Conservation (phyloP, 2,888 invertebrate genomes). For the Myopa tessellatipennis region DNA sequence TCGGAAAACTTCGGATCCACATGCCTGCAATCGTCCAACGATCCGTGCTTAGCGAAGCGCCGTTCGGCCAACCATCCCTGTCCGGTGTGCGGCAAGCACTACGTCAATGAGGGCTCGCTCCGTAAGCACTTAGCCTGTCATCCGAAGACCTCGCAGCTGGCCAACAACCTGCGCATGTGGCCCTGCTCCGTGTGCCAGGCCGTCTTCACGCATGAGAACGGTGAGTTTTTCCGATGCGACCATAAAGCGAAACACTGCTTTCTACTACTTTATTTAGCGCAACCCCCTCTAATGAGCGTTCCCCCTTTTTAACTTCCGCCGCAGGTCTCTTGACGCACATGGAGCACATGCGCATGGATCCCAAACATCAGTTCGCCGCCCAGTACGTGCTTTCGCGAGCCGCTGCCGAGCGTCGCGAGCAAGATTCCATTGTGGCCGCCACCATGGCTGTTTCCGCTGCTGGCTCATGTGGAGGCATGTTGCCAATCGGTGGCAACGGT, state of each 20-base stretch:
- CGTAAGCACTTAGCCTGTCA: slow-evolving; percentile 94
- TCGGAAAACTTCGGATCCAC: slow-evolving; percentile 49
- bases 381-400: slow-evolving; percentile 92
- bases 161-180: slow-evolving; percentile 93
- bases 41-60: slow-evolving; percentile 91
- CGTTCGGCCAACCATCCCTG: slow-evolving; percentile 95
- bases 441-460: slow-evolving; percentile 75
- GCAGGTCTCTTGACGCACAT: slow-evolving; percentile 92
- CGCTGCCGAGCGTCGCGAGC: slow-evolving; percentile 88
- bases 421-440: slow-evolving; percentile 80
- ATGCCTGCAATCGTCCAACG: slow-evolving; percentile 66
- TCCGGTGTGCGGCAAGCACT: slow-evolving; percentile 94
- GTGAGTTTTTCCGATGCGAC: slow-evolving; percentile 70
- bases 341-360: slow-evolving; percentile 97
- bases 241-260: too few species aligned
- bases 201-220: slow-evolving; percentile 94
- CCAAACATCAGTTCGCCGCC: slow-evolving; percentile 94
- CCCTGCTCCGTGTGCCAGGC: slow-evolving; percentile 95
- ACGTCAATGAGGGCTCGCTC: slow-evolving; percentile 92
- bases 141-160: slow-evolving; percentile 88
- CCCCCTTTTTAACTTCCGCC: neutral
- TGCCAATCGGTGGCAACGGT: slow-evolving; percentile 54
- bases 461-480: slow-evolving; percentile 54
- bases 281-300: neutral
- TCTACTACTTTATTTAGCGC: too few species aligned